These are phyloP conservation scores for Datnioides undecimradiatus DNA, from an alignment of 2,113 vertebrate genomes.

Conservation along the genomic window DNA sequence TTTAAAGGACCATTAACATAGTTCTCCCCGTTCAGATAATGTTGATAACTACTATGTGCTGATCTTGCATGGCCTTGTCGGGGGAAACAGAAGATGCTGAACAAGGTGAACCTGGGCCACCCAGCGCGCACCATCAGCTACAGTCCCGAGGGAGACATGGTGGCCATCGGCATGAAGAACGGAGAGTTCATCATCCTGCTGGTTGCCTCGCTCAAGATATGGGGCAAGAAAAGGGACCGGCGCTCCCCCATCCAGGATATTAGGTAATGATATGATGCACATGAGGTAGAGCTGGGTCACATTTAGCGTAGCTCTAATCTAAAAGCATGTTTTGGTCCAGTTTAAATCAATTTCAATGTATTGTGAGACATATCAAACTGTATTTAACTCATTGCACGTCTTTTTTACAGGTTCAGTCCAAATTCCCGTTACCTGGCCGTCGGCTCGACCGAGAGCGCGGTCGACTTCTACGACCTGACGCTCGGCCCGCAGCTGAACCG, in stretches of 20 bases:
- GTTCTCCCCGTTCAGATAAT: not conserved
- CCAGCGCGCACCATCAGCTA: slow-evolving; percentile 93
- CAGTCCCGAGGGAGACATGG: slow-evolving; percentile 97
- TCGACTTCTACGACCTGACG: slow-evolving; percentile 96
- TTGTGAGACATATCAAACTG: too few species aligned
- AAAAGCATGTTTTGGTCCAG: too few species aligned
- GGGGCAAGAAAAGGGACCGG: slow-evolving; percentile 97
- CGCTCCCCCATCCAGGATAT: slow-evolving; percentile 95
- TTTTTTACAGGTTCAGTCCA: slow-evolving; percentile 91
- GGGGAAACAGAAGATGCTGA: slow-evolving; percentile 94
- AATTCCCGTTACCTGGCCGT: slow-evolving; percentile 94
- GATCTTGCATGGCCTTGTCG: slow-evolving; percentile 49
- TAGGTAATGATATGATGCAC: slow-evolving; percentile 87
- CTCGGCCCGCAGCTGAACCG: slow-evolving; percentile 93
- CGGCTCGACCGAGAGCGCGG: slow-evolving; percentile 94
- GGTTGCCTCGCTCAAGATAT: slow-evolving; percentile 95
- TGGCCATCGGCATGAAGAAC: slow-evolving; percentile 98
- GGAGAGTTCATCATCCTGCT: slow-evolving; percentile 98
- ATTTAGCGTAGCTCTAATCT: too few species aligned
- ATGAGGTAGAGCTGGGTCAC: too few species aligned
- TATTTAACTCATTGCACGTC: not conserved
- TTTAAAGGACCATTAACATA: not conserved
- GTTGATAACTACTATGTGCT: not conserved
- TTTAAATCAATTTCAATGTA: not conserved
- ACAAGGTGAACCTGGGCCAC: slow-evolving; percentile 96